Base-by-base conservation (phyloP, 2,797 vertebrate species). In the Amblyopsis hoosieri region DNA sequence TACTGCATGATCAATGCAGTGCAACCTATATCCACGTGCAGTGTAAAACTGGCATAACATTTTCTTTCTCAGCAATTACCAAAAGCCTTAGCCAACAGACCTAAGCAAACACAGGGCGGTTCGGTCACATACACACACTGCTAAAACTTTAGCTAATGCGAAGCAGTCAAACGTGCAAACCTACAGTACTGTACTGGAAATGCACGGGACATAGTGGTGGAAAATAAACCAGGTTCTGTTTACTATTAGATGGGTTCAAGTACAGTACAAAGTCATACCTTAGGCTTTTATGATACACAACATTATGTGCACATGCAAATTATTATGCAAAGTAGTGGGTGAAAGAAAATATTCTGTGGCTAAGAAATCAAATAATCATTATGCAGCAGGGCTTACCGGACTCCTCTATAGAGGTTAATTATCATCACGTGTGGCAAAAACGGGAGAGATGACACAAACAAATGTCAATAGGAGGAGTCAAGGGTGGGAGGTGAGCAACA, bases 361-460 rank as follows among this genome's bases (percentile, higher is more conserved):
- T 15, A 31, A 47, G 57, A 45, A 72, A 6, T 56, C 12, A 54
- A 54, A 71, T n/a, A 64, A 67, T 54, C 10, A 62, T 12, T 61
- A 81, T 68, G 73, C 69, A 85, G 74, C 71, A 54, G 79, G 56
- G 76, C 96, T 98, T 98, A 98, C 96, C 96, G 95, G 96, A 94
- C 96, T 98, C 94, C 93, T 96, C 96, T 99, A 93, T 71, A 94
- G 91, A 90, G 87, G 88, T 89, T 90, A 92, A 42, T 75, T 83
- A 74, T 87, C 76, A 78, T 75, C 51, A 83, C 17, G 67, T 69
- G 76, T 69, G 80, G 78, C 67, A 70, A 77, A 78, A 72, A 60
- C 84, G 15, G 66, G 54, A 70, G 49, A 54, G 52, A 75, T 2
- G 55, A 56, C 15, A 71, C 13, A 66, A 1, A 78, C 15, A 73